These are phyloP conservation scores for Coenobita brevimanus DNA, from an alignment of 1,140 invertebrate species.

Conservation along the genomic window DNA sequence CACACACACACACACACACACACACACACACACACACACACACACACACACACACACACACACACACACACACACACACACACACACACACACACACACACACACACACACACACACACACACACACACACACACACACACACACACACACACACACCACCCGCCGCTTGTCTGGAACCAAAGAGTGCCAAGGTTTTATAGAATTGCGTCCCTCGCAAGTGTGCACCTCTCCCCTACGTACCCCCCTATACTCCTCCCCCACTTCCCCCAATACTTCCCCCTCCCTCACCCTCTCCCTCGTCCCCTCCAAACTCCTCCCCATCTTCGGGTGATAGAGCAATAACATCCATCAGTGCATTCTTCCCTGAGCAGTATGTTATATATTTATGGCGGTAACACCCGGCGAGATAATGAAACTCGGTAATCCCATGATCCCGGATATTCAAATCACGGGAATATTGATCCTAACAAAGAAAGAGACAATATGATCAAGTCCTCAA, in stretches of 20 bases:
- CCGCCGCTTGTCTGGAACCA: no score
- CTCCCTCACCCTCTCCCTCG: neutral
- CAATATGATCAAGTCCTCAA: conserved; percentile 64
- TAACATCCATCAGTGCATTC: conserved; percentile 47
- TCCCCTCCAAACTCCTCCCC: neutral
- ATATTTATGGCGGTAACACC: conserved; percentile 53
- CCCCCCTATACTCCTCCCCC: no score
- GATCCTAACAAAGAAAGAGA: conserved; percentile 61
- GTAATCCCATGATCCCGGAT: conserved; percentile 59
- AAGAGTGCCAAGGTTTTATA: no score
- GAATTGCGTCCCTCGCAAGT: no score
- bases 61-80: no score
- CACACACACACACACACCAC: no score
- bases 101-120: no score
- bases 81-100: no score
- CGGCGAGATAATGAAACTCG: conserved; percentile 54
- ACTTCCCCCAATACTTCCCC: neutral
- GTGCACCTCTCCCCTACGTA: no score
- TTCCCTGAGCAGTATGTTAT: conserved; percentile 20
- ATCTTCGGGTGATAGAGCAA: conserved; percentile 27
- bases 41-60: neutral
- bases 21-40: neutral
- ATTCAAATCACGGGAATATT: conserved; percentile 64
- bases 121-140: no score
- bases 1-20: neutral